Percentiles rank a stretch among this genome's conserved stretches.
Evolutionary conservation across 2,888 invertebrate species (phyloP).

Genomic region (Plusia festucae): DNA sequence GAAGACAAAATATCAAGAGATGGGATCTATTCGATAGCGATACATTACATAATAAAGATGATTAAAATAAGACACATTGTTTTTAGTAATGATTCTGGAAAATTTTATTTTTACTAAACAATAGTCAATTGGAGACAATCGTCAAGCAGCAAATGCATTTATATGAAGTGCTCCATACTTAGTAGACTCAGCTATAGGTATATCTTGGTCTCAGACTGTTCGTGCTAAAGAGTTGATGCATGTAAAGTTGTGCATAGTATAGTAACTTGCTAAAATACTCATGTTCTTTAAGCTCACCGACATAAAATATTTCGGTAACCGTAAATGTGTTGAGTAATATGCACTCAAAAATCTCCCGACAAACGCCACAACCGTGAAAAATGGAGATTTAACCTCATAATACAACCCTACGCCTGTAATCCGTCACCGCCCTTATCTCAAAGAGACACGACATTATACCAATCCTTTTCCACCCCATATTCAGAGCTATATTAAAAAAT

Average conservation of each 20-base stretch:
- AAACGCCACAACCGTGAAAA: not conserved
- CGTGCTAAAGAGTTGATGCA: too few species aligned
- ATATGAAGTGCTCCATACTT: too few species aligned
- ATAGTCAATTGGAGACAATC: too few species aligned
- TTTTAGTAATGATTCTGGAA: too few species aligned
- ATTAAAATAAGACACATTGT: too few species aligned
- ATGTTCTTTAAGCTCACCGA: too few species aligned
- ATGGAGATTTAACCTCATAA: not conserved
- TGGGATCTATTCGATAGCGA: not conserved
- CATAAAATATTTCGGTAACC: not conserved
- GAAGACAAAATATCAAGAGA: not conserved
- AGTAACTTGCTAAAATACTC: too few species aligned
- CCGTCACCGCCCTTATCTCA: slow-evolving; percentile 30
- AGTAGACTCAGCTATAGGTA: too few species aligned
- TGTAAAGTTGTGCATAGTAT: too few species aligned
- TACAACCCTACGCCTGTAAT: slow-evolving; percentile 8
- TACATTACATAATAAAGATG: not conserved
- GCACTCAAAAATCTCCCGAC: not conserved
- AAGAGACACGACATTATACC: slow-evolving; percentile 31
- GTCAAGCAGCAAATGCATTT: too few species aligned
- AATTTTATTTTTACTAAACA: too few species aligned
- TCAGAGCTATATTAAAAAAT: slow-evolving; percentile 56
- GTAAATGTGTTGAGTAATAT: slow-evolving; percentile 1
- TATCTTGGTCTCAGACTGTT: too few species aligned
- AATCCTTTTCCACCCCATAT: slow-evolving; percentile 44